phyloP scores from a whole-genome alignment of 2,113 vertebrate species.

The Mustelus asterias region DNA sequence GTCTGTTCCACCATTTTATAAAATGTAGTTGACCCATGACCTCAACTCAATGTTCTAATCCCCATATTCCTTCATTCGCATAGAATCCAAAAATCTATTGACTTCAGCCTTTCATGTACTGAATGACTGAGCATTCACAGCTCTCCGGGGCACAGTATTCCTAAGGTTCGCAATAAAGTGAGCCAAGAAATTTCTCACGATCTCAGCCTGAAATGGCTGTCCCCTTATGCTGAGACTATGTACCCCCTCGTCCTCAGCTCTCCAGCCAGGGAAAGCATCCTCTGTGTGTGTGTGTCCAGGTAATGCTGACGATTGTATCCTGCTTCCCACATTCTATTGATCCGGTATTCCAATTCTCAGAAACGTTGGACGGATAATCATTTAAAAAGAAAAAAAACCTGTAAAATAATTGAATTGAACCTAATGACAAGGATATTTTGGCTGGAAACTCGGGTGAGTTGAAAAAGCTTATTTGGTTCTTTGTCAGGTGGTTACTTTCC shows the following conservation, averaged over 20 bases:
- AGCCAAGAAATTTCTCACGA: neutral
- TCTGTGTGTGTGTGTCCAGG: neutral
- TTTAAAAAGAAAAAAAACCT: neutral
- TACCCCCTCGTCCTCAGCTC: no score
- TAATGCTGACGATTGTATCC: neutral
- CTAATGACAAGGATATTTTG: neutral
- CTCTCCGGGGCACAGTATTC: neutral
- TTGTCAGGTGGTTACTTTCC: slow-evolving; percentile 39
- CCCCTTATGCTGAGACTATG: neutral
- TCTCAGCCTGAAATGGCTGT: neutral
- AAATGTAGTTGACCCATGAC: neutral
- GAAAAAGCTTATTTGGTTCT: neutral
- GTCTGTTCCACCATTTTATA: neutral
- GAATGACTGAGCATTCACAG: neutral
- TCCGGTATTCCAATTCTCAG: neutral
- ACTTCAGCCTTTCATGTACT: neutral
- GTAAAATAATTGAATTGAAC: neutral
- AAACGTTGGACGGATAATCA: neutral
- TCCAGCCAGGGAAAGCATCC: neutral
- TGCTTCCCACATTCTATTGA: neutral
- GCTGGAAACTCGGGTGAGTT: neutral
- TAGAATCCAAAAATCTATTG: neutral
- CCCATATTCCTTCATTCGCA: neutral
- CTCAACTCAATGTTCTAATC: neutral
- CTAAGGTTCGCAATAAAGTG: neutral